Evolutionary conservation across 2,888 invertebrate species (phyloP).

Genomic region (Malthinus flaveolus): DNA sequence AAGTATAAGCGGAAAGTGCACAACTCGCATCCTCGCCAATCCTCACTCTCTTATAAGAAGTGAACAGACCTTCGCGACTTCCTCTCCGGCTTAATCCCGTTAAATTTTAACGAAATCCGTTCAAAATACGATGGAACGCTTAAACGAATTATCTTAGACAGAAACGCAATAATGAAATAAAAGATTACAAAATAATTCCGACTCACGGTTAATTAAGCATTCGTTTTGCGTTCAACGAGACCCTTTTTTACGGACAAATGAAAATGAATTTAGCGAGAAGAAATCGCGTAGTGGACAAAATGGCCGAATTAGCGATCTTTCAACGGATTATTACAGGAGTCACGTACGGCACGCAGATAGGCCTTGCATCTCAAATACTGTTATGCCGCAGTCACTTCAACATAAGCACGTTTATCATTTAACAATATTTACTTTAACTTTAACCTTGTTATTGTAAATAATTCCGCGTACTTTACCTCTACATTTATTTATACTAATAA

Average conservation of each 20-base stretch:
- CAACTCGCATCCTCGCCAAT: conserved; percentile 7
- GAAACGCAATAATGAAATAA: conserved; percentile 19
- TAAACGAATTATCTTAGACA: conserved; percentile 20
- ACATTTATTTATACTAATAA: too few species aligned
- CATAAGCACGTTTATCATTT: conserved; percentile 16
- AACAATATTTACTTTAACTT: conserved; percentile 23
- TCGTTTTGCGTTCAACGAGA: conserved; percentile 38
- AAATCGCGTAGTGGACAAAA: conserved; percentile 54
- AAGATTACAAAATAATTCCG: conserved; percentile 18
- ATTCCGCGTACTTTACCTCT: too few species aligned
- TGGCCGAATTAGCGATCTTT: conserved; percentile 52
- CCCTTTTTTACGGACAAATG: conserved; percentile 48
- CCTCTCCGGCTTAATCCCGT: conserved; percentile 14
- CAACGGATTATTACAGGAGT: conserved; percentile 38
- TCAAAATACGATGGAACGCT: conserved; percentile 10
- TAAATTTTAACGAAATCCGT: conserved; percentile 21
- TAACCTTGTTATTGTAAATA: background rate
- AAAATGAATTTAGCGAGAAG: conserved; percentile 51
- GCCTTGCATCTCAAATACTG: conserved; percentile 28
- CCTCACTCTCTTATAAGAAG: conserved; percentile 4
- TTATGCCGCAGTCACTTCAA: conserved; percentile 12
- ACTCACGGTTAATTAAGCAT: conserved; percentile 23
- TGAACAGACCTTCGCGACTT: conserved; percentile 16
- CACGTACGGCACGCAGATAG: conserved; percentile 33
- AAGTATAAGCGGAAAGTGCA: conserved; percentile 27